Evolutionary conservation across 2,113 vertebrate species (phyloP).

Genomic region (Elaphurus davidianus): DNA sequence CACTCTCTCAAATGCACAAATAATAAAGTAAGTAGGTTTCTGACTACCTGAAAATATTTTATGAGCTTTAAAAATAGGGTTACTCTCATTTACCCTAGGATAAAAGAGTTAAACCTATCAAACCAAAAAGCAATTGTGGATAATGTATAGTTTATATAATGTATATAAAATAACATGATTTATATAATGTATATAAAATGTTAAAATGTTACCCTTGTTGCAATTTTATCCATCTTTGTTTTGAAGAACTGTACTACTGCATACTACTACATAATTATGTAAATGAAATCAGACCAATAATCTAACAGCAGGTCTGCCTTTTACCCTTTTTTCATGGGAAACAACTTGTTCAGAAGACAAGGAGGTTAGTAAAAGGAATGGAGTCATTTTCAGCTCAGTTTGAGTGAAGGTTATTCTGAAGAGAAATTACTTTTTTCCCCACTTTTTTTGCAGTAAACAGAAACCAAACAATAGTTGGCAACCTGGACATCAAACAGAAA

Average conservation of each 20-base stretch:
- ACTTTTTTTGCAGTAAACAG: not conserved
- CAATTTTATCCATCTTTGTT: slow-evolving; percentile 10
- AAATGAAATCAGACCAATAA: slow-evolving; percentile 18
- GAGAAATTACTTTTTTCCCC: not conserved
- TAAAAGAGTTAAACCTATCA: not conserved
- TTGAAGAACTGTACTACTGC: not conserved
- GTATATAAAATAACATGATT: not conserved
- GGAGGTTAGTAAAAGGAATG: not conserved
- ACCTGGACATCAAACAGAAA: not conserved
- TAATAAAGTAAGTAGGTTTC: not conserved
- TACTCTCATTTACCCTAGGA: not conserved
- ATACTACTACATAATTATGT: not conserved
- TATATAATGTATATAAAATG: not conserved
- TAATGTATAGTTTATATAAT: not conserved
- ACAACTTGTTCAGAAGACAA: slow-evolving; percentile 42
- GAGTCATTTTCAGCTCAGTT: slow-evolving; percentile 25
- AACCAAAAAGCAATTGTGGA: not conserved
- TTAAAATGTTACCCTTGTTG: not conserved
- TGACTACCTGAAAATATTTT: slow-evolving; percentile 33
- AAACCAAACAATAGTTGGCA: slow-evolving; percentile 19
- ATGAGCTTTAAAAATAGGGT: slow-evolving; percentile 5
- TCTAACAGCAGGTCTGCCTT: not conserved
- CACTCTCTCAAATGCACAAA: not conserved
- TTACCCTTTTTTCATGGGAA: slow-evolving; percentile 1
- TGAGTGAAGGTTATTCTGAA: not conserved